Conservation (phyloP, 2,888 invertebrate genomes). For the Aricia artaxerxes region DNA sequence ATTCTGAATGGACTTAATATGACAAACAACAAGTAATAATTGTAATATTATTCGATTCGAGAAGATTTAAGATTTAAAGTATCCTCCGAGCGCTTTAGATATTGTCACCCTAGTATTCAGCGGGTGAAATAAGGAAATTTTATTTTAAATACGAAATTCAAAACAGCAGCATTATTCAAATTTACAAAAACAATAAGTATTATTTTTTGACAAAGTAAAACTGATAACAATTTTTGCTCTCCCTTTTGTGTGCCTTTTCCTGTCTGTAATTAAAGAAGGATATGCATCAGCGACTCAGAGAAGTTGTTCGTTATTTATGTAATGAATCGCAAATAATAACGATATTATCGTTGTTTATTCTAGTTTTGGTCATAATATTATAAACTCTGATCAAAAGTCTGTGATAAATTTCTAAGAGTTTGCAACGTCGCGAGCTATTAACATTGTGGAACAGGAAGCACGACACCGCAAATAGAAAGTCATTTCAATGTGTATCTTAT, state of each 20-base stretch:
- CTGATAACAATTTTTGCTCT: neutral
- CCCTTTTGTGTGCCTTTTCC: conserved; percentile 7
- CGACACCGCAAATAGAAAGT: too few relatives aligned
- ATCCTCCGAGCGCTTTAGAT: neutral
- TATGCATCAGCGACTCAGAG: neutral
- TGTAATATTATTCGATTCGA: too few relatives aligned
- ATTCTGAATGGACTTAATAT: too few relatives aligned
- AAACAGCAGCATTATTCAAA: conserved; percentile 24
- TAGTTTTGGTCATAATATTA: too few relatives aligned
- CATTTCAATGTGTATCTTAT: too few relatives aligned
- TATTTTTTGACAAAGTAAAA: conserved; percentile 15
- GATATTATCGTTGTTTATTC: too few relatives aligned
- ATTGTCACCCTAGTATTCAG: conserved; percentile 19
- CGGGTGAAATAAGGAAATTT: conserved; percentile 28
- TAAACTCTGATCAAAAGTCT: too few relatives aligned
- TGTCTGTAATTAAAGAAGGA: neutral
- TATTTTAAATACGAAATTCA: conserved; percentile 31
- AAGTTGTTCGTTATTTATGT: neutral
- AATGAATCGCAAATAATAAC: too few relatives aligned
- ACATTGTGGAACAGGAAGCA: too few relatives aligned
- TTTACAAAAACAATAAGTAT: conserved; percentile 18
- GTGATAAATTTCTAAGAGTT: too few relatives aligned
- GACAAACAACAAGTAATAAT: too few relatives aligned
- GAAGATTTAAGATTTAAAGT: neutral
- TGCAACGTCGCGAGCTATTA: too few relatives aligned